Conservation (phyloP, 2,113 vertebrate genomes). For the Isichthys henryi region DNA sequence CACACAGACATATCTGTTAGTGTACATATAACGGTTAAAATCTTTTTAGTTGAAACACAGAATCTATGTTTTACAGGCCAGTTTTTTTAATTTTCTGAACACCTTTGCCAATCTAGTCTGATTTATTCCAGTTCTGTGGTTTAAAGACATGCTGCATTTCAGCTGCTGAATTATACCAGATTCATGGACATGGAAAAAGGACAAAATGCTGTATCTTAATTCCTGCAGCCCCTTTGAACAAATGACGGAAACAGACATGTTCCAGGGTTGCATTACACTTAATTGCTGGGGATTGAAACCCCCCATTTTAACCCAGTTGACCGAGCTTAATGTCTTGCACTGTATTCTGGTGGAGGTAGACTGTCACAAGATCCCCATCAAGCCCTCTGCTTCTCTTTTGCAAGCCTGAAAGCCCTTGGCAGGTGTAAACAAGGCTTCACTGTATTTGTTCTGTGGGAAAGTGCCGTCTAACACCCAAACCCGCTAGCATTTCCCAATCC, state of each 20-base stretch:
- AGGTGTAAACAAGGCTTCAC: slow-evolving; percentile 23
- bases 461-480: background rate
- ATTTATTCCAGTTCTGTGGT: background rate
- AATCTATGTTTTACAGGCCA: background rate
- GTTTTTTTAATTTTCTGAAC: background rate
- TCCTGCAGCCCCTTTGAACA: background rate
- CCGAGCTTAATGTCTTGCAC: background rate
- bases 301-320: slow-evolving; percentile 2
- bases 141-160: background rate
- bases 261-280: background rate
- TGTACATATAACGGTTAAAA: background rate
- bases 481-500: background rate
- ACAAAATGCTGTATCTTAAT: background rate
- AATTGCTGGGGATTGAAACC: background rate
- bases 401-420: slow-evolving; percentile 17
- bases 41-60: background rate
- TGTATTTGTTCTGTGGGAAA: slow-evolving; percentile 21
- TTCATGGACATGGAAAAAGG: background rate
- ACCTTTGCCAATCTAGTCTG: background rate
- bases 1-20: background rate
- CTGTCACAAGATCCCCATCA: background rate
- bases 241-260: background rate
- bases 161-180: background rate
- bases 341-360: slow-evolving; percentile 4
- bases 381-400: slow-evolving; percentile 8